These are phyloP conservation scores for Alligator mississippiensis DNA, from an alignment of 2,113 vertebrate species.

Conservation along the genomic window DNA sequence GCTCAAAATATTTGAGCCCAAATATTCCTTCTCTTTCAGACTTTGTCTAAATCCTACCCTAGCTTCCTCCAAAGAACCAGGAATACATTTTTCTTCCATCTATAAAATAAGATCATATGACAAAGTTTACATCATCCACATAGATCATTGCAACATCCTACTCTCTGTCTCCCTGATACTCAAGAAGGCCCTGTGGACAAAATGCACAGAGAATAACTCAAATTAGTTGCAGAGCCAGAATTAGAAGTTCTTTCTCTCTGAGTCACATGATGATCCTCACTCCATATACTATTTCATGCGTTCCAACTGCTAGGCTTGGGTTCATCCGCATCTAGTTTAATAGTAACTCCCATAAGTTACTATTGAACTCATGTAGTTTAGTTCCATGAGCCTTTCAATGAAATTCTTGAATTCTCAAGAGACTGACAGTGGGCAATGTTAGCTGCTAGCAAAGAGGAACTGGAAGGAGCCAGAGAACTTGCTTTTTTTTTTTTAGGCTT, in stretches of 20 bases:
- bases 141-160: neutral
- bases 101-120: no score
- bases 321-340: neutral
- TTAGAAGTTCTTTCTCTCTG: neutral
- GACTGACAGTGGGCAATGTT: neutral
- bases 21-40: neutral
- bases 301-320: neutral
- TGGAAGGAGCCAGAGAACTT: neutral
- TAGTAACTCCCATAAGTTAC: neutral
- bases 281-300: no score
- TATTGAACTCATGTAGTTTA: no score
- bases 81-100: no score
- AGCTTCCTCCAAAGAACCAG: neutral
- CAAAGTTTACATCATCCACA: neutral
- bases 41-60: neutral
- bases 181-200: no score
- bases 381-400: neutral
- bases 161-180: no score
- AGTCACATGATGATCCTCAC: neutral
- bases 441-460: neutral
- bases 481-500: neutral
- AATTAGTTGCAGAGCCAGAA: neutral
- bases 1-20: neutral
- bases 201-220: neutral
- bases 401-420: neutral